Base-by-base conservation (phyloP, 2,113 vertebrate genomes). In the Chlamydotis undulata region DNA sequence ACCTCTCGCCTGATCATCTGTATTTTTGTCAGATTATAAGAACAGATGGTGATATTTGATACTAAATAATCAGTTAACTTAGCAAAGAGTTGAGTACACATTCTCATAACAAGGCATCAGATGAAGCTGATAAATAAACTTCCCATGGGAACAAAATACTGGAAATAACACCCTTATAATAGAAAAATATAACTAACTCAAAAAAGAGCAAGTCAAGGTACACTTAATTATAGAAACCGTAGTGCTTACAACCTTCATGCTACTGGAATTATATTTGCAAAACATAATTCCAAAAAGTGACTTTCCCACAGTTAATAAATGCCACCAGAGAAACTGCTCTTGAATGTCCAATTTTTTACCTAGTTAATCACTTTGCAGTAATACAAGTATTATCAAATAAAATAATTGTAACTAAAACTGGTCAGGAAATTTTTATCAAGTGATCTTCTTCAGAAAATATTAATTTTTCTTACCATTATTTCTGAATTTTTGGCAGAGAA, bases 21-120 rank as follows among this genome's bases (percentile, higher is more conserved):
- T 77, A 56, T 16, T 86, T 41, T 64, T 86, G 94, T 82, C 94
- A 59, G 93, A 87, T 86, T 82, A 88, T 56, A 76, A 73, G 89
- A 93, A 79, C 64, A 94, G 89, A 95, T 95, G 95, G 87, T 87
- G 70, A 94, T 93, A 94, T 97, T 80, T 95, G 69, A 96, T 90
- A 89, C 29, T 77, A 88, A 65, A 28, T 79, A 80, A 84, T 80
- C 41, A 92, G 74, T 56, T 80, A 84, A 69, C 25, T 87, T 68
- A 77, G 83, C 80, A 63, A 84, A 89, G 67, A 67, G 4, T 28
- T 57, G 24, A 45, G 52, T 74, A 87, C 57, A 41, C 35, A 3
- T 89, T 87, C 89, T 74, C 56, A 50, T 25, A 90, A 55, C 41
- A 52, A 71, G 63, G 22, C 43, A 73, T 28, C n/a, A 47, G 83